Evolutionary conservation across 1,140 invertebrate genomes (phyloP).

Genomic region (Drosophila tristis): DNA sequence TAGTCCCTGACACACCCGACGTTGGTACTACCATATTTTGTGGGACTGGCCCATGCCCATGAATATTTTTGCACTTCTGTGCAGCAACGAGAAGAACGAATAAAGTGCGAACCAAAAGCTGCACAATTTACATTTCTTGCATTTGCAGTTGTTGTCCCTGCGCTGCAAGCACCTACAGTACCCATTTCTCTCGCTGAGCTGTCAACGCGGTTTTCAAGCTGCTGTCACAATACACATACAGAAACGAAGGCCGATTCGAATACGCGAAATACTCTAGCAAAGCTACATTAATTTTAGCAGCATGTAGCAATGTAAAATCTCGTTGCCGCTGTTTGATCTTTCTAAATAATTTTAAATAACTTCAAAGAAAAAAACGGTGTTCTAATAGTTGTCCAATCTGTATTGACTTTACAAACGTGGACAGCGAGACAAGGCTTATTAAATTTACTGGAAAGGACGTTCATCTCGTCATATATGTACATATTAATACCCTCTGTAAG

Average conservation of each 20-base stretch:
- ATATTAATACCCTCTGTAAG: not conserved
- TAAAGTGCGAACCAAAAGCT: slow-evolving; percentile 64
- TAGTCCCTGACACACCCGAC: not conserved
- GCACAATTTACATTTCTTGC: slow-evolving; percentile 80
- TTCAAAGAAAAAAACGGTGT: no score
- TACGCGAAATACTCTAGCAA: not conserved
- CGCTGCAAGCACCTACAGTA: slow-evolving; percentile 12
- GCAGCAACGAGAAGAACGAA: slow-evolving; percentile 49
- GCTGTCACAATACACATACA: slow-evolving; percentile 73
- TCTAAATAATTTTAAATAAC: no score
- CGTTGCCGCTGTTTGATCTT: no score
- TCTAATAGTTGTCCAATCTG: no score
- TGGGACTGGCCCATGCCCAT: slow-evolving; percentile 52
- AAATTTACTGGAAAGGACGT: accelerated
- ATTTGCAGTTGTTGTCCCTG: slow-evolving; percentile 53
- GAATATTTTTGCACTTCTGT: slow-evolving; percentile 77
- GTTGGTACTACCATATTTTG: slow-evolving; percentile 23
- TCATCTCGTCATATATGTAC: no score
- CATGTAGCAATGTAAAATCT: not conserved
- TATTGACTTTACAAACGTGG: no score
- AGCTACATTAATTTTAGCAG: not conserved
- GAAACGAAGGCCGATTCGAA: slow-evolving; percentile 21
- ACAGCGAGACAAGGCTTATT: no score
- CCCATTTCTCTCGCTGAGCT: slow-evolving; percentile 63
- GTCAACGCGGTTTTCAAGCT: slow-evolving; percentile 77